Evolutionary conservation across 2,113 vertebrate genomes (phyloP).

Genomic region (Conger conger): DNA sequence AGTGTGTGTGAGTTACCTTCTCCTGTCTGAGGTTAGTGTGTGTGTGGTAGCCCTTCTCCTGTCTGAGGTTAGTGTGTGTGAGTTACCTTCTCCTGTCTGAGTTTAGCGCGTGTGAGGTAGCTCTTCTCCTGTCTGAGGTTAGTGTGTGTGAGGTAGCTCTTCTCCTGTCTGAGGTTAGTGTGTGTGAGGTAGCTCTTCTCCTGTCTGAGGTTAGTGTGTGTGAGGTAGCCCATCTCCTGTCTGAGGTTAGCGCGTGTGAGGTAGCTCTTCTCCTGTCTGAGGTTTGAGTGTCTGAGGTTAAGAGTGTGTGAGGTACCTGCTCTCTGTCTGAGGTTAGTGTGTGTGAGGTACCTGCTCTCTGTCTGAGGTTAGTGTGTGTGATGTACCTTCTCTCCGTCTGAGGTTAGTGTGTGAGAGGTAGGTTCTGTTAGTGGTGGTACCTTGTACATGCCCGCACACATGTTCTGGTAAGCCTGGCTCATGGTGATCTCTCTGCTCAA

Average conservation of each 20-base stretch:
- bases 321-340: too few species aligned
- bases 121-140: not conserved
- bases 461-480: constrained; percentile 98
- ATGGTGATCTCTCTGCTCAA: constrained; percentile 95
- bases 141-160: too few species aligned
- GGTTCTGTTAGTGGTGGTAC: constrained; percentile 57
- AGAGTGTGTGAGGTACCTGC: not conserved
- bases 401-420: not conserved
- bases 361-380: not conserved
- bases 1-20: not conserved
- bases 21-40: too few species aligned
- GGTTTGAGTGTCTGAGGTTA: too few species aligned
- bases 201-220: not conserved
- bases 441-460: constrained; percentile 99
- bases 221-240: too few species aligned
- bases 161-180: too few species aligned
- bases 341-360: not conserved
- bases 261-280: too few species aligned
- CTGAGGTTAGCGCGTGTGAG: too few species aligned
- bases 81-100: too few species aligned
- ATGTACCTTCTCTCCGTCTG: not conserved
- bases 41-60: not conserved
- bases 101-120: not conserved
- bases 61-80: not conserved
- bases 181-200: not conserved